Percentiles rank a stretch among this genome's conserved stretches.
phyloP scores from a whole-genome alignment of 2,113 vertebrate species.

The Hiodon tergisus region DNA sequence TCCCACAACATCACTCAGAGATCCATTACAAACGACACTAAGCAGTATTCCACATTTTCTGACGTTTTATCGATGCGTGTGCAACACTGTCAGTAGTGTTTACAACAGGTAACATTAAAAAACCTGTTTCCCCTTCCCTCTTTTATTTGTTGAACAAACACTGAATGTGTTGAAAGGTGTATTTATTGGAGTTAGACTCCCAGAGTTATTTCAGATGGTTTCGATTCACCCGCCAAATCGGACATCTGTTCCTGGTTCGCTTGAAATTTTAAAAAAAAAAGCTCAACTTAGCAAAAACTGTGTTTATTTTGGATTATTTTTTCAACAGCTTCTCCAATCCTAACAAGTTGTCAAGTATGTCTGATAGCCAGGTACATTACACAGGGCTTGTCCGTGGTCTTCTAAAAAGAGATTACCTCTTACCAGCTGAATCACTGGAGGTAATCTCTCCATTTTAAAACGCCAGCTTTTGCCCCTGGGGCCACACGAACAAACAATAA shows the following conservation, averaged over 20 bases:
- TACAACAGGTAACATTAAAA: constrained; percentile 44
- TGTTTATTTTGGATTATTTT: constrained; percentile 70
- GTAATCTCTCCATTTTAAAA: constrained; percentile 9
- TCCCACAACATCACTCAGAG: background rate
- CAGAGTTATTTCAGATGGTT: constrained; percentile 95
- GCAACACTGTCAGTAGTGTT: constrained; percentile 18
- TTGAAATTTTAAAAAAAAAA: constrained; percentile 46
- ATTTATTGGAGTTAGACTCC: constrained; percentile 81
- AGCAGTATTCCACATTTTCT: background rate
- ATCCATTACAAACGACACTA: constrained; percentile 14
- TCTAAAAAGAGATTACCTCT: constrained; percentile 23
- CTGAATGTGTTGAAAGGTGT: constrained; percentile 79
- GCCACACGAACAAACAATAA: background rate
- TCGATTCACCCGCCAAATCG: constrained; percentile 75
- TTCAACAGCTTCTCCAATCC: constrained; percentile 64
- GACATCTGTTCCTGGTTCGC: constrained; percentile 86
- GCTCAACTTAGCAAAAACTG: constrained; percentile 63
- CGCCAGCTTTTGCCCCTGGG: background rate
- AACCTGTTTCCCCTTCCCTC: constrained; percentile 34
- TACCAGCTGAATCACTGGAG: constrained; percentile 21
- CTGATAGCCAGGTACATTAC: constrained; percentile 55
- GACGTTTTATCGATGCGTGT: background rate
- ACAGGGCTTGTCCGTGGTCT: constrained; percentile 27
- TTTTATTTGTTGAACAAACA: constrained; percentile 59
- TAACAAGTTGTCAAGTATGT: constrained; percentile 63